Conservation (phyloP, 37 sponge, comb jelly and placozoan genomes). For the Hexactinellida sp. region DNA sequence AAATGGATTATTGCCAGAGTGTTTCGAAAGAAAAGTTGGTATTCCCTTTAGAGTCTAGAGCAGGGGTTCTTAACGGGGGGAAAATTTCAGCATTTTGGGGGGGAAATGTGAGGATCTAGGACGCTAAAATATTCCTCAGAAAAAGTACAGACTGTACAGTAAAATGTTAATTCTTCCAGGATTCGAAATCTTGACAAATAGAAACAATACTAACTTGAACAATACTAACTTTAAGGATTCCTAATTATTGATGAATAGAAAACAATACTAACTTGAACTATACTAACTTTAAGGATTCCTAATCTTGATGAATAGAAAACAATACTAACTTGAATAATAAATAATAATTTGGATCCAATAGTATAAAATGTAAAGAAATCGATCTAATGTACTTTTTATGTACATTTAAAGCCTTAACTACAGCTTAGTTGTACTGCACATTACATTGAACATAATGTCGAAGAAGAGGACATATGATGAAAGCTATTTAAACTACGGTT, state of each 20-base stretch:
- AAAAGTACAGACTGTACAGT: neutral
- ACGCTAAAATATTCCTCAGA: neutral
- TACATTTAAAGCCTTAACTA: slow-evolving; percentile 10
- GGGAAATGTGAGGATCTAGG: neutral
- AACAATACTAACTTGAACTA: neutral
- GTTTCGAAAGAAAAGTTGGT: no score
- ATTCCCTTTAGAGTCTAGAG: no score
- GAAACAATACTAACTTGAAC: neutral
- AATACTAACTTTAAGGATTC: no score
- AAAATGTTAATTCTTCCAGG: slow-evolving; percentile 1
- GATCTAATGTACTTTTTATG: neutral
- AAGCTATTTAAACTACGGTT: slow-evolving; percentile 11
- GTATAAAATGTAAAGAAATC: neutral
- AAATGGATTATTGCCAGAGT: no score
- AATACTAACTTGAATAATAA: neutral
- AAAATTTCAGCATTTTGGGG: neutral
- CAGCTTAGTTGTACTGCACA: neutral
- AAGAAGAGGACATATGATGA: neutral
- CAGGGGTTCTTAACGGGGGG: neutral
- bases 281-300: no score
- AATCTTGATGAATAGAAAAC: neutral
- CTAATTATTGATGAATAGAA: no score
- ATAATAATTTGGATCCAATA: slow-evolving; percentile 7
- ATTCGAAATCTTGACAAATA: neutral
- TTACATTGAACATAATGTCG: slow-evolving; percentile 7